Conservation (phyloP, 2,888 invertebrate species). For the Lepeophtheirus nordmannii region DNA sequence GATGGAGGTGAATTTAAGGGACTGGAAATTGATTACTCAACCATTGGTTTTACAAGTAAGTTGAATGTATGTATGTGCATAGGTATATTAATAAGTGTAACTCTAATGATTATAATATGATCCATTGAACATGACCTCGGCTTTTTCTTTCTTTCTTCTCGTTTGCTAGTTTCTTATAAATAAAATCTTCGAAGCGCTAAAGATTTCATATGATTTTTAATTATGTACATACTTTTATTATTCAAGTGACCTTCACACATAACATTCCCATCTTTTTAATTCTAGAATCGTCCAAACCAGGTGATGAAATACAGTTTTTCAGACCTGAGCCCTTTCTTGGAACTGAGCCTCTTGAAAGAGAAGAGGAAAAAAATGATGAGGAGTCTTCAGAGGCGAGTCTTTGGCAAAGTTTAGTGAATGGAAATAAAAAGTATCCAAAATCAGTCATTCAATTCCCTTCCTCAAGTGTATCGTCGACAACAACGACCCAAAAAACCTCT, state of each 20-base stretch:
- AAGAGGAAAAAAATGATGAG: not conserved
- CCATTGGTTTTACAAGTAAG: not conserved
- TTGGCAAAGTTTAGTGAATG: not conserved
- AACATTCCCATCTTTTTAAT: not conserved
- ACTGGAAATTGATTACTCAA: constrained; percentile 9
- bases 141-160: too few relatives aligned
- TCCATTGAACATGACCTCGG: too few relatives aligned
- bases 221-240: too few relatives aligned
- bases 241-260: not conserved
- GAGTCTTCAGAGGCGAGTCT: not conserved
- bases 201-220: not conserved
- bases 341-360: not conserved
- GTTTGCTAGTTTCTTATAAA: not conserved
- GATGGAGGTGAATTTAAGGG: constrained; percentile 19
- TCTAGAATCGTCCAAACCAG: not conserved
- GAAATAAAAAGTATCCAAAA: not conserved
- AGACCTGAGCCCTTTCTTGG: constrained; percentile 1
- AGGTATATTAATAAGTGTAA: too few relatives aligned
- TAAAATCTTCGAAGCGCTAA: not conserved
- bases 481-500: not conserved
- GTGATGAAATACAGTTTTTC: not conserved
- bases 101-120: too few relatives aligned
- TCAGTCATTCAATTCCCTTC: not conserved
- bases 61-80: not conserved
- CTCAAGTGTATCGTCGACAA: not conserved